Conservation (phyloP, 2,797 vertebrate species). For the Acanthis flammea region DNA sequence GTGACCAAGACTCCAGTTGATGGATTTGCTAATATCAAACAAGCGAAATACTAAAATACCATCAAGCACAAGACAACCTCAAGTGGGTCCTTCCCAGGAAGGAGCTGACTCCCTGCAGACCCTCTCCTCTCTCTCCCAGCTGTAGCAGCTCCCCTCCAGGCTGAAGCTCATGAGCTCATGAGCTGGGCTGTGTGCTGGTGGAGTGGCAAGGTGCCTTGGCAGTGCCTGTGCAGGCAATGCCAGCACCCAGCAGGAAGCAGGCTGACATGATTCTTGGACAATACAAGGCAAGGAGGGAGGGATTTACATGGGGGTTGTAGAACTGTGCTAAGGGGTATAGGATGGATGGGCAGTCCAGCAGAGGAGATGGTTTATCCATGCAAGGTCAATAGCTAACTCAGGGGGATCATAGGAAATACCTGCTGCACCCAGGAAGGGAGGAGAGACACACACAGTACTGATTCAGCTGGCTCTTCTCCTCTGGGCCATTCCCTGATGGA, state of each 20-base stretch:
- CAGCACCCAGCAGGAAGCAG: background rate
- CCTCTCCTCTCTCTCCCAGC: background rate
- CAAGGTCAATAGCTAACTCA: background rate
- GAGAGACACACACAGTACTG: background rate
- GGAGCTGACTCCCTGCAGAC: background rate
- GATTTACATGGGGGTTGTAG: background rate
- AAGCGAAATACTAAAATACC: background rate
- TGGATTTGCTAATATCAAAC: background rate
- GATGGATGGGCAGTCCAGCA: background rate
- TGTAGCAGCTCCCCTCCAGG: background rate
- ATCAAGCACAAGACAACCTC: background rate
- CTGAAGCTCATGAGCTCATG: background rate
- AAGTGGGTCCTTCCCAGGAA: background rate
- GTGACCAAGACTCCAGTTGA: background rate
- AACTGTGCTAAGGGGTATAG: background rate
- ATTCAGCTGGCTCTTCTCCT: background rate
- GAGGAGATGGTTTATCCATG: background rate
- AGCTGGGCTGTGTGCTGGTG: rapidly evolving
- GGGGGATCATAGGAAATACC: background rate
- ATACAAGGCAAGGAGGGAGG: background rate
- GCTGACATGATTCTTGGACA: background rate
- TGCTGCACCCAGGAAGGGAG: background rate
- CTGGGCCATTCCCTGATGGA: background rate
- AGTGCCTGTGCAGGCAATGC: background rate
- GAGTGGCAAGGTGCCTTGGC: background rate